These are phyloP conservation scores for Endomychus coccineus DNA, from an alignment of 2,888 invertebrate species.

Conservation along the genomic window DNA sequence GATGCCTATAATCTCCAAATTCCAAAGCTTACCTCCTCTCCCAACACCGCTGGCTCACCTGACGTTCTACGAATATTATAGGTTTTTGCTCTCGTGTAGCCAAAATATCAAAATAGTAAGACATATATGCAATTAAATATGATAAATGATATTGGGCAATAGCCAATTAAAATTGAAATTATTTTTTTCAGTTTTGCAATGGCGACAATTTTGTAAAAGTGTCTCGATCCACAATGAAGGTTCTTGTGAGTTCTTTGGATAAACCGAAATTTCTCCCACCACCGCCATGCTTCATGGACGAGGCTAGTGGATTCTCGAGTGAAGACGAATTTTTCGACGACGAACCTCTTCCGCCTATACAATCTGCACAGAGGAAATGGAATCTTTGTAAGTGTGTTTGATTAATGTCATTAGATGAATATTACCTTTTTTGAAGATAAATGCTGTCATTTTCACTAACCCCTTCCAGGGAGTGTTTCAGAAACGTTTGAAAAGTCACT, in stretches of 20 bases:
- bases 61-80: no score
- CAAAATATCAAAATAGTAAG: no score
- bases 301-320: conserved; percentile 40
- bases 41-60: no score
- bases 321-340: conserved; percentile 36
- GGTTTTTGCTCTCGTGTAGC: no score
- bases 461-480: no score
- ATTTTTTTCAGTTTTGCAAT: conserved; percentile 44
- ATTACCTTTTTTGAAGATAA: conserved; percentile 23
- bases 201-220: conserved; percentile 44
- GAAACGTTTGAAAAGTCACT: no score
- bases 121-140: no score
- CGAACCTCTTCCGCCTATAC: conserved; percentile 20
- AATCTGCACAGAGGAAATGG: conserved; percentile 31
- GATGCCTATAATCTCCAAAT: no score
- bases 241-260: conserved; percentile 28
- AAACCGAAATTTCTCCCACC: conserved; percentile 18
- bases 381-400: conserved; percentile 34
- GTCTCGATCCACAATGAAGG: conserved; percentile 40
- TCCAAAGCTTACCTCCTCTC: no score
- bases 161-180: no score
- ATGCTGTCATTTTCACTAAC: background rate
- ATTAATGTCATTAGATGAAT: no score
- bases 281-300: conserved; percentile 31
- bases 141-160: no score